A percentile compares a stretch with the other conserved stretches of the same genome.
Conservation (phyloP, 2,888 invertebrate species). For the Limnephilus rhombicus region DNA sequence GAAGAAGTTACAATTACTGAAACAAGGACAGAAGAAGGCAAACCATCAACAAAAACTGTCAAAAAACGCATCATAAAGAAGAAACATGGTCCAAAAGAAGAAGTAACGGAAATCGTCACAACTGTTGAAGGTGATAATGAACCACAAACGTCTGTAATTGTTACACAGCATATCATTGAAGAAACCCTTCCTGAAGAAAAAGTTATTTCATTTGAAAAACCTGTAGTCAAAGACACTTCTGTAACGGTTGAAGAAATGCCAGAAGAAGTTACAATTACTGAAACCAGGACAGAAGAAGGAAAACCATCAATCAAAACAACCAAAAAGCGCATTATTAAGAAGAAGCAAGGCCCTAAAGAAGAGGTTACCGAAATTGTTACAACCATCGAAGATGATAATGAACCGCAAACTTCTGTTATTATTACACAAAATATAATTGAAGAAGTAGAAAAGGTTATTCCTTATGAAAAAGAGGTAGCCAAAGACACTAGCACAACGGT, state of each 20-base stretch:
- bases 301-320: constrained; percentile 69
- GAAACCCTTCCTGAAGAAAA: constrained; percentile 8
- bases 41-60: constrained; percentile 67
- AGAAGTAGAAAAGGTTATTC: not conserved
- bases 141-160: constrained; percentile 66
- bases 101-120: constrained; percentile 67
- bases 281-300: constrained; percentile 67
- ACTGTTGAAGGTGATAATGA: constrained; percentile 68
- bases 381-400: constrained; percentile 67
- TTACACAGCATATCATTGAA: constrained; percentile 58
- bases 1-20: constrained; percentile 69
- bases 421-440: constrained; percentile 20
- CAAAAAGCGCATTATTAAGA: constrained; percentile 69
- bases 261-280: constrained; percentile 70
- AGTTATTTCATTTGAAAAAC: not conserved
- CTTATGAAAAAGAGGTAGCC: not conserved
- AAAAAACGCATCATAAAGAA: constrained; percentile 69
- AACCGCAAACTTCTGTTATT: constrained; percentile 64
- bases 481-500: constrained; percentile 37
- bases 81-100: constrained; percentile 68
- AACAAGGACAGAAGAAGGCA: constrained; percentile 67
- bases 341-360: constrained; percentile 67
- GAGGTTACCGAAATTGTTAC: constrained; percentile 70
- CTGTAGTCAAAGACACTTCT: not conserved
- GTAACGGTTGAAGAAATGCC: constrained; percentile 70